A percentile compares a stretch with the other conserved stretches of the same genome.
Evolutionary conservation across 2,797 vertebrate species (phyloP).

Genomic region (Notamacropus eugenii): DNA sequence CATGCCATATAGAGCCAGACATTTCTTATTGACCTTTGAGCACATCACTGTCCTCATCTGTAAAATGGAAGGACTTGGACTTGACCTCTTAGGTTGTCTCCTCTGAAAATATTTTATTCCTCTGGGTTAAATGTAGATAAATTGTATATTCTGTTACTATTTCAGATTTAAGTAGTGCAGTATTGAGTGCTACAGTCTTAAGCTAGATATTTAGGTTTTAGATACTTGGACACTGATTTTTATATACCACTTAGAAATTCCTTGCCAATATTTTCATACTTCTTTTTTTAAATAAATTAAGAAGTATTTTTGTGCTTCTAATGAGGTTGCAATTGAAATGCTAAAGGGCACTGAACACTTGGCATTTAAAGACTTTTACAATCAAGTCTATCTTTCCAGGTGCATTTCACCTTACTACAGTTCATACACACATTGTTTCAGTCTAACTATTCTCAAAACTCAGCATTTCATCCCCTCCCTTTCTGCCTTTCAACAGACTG

Average conservation of each 20-base stretch:
- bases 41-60: not conserved
- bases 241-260: not conserved
- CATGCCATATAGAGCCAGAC: not conserved
- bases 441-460: not conserved
- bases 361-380: not conserved
- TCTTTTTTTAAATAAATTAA: not conserved
- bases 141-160: not conserved
- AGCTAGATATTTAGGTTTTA: not conserved
- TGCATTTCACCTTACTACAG: not conserved
- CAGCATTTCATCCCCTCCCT: not conserved
- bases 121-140: not conserved
- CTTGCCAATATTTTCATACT: not conserved
- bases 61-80: not conserved
- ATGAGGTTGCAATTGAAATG: not conserved
- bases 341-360: not conserved
- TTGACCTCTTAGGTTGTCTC: not conserved
- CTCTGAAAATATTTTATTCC: not conserved
- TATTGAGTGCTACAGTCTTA: not conserved
- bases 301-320: not conserved
- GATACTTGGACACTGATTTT: not conserved
- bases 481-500: not conserved
- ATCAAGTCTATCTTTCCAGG: not conserved
- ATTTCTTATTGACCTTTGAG: not conserved
- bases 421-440: not conserved
- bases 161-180: not conserved